A percentile compares a stretch with the other conserved stretches of the same genome.
phyloP scores from a whole-genome alignment of 2,888 invertebrate genomes.

The Cosmopolites sordidus region DNA sequence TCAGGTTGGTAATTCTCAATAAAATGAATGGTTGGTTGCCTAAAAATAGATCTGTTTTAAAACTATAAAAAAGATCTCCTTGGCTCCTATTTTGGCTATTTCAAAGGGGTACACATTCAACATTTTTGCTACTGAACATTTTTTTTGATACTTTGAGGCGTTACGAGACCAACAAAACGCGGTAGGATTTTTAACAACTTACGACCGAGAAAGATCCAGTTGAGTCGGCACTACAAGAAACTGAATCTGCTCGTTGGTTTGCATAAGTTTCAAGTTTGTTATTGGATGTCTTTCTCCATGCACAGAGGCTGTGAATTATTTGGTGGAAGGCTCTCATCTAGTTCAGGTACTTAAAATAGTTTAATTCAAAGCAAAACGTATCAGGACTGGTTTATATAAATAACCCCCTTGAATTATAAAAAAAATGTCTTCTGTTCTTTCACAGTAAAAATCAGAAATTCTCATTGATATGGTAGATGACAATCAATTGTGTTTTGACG shows the following conservation, averaged over 20 bases:
- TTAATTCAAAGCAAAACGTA: background rate
- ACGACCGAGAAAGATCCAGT: conserved; percentile 80
- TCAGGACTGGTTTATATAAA: too few species aligned
- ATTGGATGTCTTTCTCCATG: conserved; percentile 97
- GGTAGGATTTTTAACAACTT: conserved; percentile 84
- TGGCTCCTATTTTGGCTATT: too few species aligned
- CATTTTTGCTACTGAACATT: too few species aligned
- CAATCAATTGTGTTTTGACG: too few species aligned
- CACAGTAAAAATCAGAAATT: too few species aligned
- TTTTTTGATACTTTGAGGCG: conserved; percentile 52
- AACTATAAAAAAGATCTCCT: too few species aligned
- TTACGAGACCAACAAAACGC: conserved; percentile 90
- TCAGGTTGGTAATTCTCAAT: conserved; percentile 60
- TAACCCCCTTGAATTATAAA: too few species aligned
- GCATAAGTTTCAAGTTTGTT: conserved; percentile 83
- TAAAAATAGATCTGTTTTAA: too few species aligned
- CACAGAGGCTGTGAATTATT: conserved; percentile 86
- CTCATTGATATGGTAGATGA: too few species aligned
- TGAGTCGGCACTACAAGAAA: conserved; percentile 88
- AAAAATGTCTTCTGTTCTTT: too few species aligned
- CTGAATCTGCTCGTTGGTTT: conserved; percentile 79
- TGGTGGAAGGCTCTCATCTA: conserved; percentile 76
- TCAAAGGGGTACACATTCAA: too few species aligned
- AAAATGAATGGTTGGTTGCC: too few species aligned
- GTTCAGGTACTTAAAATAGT: conserved; percentile 54